Conservation (phyloP, 2,888 invertebrate genomes). For the Globia sparganii region DNA sequence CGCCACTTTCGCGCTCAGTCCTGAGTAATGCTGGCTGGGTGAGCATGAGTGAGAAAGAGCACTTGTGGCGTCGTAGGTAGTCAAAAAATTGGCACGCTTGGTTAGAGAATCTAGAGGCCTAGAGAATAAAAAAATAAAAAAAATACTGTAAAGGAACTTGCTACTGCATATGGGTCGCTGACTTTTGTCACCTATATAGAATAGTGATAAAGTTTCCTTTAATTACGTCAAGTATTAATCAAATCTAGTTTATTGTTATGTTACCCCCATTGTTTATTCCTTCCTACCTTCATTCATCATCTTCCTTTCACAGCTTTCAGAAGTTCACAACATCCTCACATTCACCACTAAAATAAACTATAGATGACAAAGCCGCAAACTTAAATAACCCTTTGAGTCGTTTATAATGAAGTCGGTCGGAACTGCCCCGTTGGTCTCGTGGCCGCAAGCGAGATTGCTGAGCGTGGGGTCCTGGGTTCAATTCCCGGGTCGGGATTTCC, state of each 20-base stretch:
- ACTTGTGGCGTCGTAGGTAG: too few relatives aligned
- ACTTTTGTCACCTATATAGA: too few relatives aligned
- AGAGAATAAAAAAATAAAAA: too few relatives aligned
- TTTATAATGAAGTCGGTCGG: conserved; percentile 38
- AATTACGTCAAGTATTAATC: not conserved
- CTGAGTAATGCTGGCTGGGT: too few relatives aligned
- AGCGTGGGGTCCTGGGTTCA: too few relatives aligned
- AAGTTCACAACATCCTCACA: conserved; percentile 9
- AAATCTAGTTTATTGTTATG: not conserved
- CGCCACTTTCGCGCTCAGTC: too few relatives aligned
- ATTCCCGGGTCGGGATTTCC: too few relatives aligned
- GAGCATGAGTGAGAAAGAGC: too few relatives aligned
- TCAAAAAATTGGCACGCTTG: too few relatives aligned
- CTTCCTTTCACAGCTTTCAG: conserved; percentile 3
- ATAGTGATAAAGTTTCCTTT: not conserved
- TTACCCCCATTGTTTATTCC: not conserved
- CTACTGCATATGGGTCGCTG: not conserved
- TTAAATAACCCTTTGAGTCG: conserved; percentile 39
- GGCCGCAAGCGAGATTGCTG: too few relatives aligned
- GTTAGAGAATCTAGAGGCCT: too few relatives aligned
- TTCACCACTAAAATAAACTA: conserved; percentile 21
- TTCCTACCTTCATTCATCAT: not conserved
- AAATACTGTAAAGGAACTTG: not conserved
- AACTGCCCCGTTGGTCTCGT: too few relatives aligned
- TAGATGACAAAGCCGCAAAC: conserved; percentile 31